These are phyloP conservation scores for Dynastes grantii DNA, from an alignment of 2,888 invertebrate genomes.

Conservation along the genomic window DNA sequence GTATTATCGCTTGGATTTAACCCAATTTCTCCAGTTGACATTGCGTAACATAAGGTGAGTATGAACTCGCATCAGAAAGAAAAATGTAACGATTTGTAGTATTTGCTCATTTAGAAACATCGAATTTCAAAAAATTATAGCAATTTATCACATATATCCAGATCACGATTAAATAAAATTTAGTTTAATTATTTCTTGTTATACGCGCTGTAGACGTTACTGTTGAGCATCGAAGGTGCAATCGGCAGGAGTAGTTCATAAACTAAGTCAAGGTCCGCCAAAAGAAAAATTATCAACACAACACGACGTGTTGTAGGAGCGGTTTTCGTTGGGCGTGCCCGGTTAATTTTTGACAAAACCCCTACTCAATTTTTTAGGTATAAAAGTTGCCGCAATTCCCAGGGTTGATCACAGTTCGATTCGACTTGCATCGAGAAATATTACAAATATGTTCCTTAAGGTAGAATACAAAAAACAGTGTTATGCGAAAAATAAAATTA, in stretches of 20 bases:
- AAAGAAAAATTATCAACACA: constrained; percentile 40
- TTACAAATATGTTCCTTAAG: constrained; percentile 46
- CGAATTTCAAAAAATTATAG: not conserved
- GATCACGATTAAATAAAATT: not conserved
- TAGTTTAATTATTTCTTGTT: not conserved
- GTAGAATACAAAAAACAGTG: constrained; percentile 8
- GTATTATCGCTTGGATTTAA: constrained; percentile 34
- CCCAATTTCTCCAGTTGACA: constrained; percentile 27
- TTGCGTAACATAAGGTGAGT: constrained; percentile 15
- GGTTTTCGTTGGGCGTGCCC: constrained; percentile 39
- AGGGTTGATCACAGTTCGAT: constrained; percentile 43
- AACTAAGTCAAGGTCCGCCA: constrained; percentile 42
- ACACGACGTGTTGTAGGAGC: constrained; percentile 37
- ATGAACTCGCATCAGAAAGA: not conserved
- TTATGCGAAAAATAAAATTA: constrained; percentile 5
- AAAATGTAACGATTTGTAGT: not conserved
- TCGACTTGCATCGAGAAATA: constrained; percentile 33
- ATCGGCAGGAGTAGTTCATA: constrained; percentile 30
- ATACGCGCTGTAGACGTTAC: not conserved
- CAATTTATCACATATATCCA: not conserved
- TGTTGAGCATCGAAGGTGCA: not conserved
- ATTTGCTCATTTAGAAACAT: not conserved
- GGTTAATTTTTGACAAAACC: constrained; percentile 35
- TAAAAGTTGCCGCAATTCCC: constrained; percentile 11
- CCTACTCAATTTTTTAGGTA: constrained; percentile 44